Evolutionary conservation across 1,140 invertebrate genomes (phyloP).

Genomic region (Calycopis cecrops): DNA sequence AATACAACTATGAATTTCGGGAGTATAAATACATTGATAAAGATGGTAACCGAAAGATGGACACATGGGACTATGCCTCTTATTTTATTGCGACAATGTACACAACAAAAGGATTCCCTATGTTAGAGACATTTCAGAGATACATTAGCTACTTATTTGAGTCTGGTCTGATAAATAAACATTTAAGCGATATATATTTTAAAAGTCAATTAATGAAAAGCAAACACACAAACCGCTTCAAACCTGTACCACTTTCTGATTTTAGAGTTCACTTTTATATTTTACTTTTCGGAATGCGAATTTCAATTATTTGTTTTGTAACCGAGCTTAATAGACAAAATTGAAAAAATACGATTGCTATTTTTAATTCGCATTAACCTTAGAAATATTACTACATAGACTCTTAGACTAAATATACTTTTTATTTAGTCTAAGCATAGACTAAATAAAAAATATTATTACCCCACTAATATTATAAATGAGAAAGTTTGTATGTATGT

Average conservation of each 20-base stretch:
- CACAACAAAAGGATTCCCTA: slow-evolving; percentile 22
- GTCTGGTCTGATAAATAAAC: slow-evolving; percentile 18
- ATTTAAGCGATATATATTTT: slow-evolving; percentile 12
- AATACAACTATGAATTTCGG: slow-evolving; percentile 3
- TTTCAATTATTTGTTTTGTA: slow-evolving; percentile 11
- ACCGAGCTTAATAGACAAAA: slow-evolving; percentile 4
- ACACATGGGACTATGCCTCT: slow-evolving; percentile 8
- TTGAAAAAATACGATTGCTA: not conserved
- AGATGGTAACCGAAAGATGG: not conserved
- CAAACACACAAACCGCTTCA: slow-evolving; percentile 17
- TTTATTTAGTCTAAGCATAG: too few relatives aligned
- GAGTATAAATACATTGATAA: slow-evolving; percentile 15
- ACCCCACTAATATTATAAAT: too few relatives aligned
- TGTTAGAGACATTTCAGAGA: slow-evolving; percentile 18
- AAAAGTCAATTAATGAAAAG: slow-evolving; percentile 14
- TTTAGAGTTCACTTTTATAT: slow-evolving; percentile 25
- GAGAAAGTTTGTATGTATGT: too few relatives aligned
- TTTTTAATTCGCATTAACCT: slow-evolving; percentile 1
- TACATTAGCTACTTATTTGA: slow-evolving; percentile 21
- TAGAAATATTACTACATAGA: too few relatives aligned
- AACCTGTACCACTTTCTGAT: slow-evolving; percentile 21
- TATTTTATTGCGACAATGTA: slow-evolving; percentile 16
- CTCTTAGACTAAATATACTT: too few relatives aligned
- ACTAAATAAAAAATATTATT: too few relatives aligned
- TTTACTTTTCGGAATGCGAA: slow-evolving; percentile 9